Base-by-base conservation (phyloP, 1,140 invertebrate species). In the Conopomorpha cramerella region DNA sequence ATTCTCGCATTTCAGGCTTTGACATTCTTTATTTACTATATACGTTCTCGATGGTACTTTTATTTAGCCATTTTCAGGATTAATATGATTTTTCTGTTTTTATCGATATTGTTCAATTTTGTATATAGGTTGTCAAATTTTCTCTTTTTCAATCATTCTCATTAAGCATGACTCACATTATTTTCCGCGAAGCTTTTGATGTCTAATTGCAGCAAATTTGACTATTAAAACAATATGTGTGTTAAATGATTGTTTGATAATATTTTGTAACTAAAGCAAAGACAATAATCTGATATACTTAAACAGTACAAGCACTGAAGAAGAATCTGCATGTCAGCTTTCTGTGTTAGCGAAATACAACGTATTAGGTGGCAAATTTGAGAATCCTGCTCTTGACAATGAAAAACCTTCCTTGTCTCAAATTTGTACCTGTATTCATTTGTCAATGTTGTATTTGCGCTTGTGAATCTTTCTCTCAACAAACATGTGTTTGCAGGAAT, bases 181-280 rank as follows among this genome's bases (percentile, higher is more conserved):
- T 58, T 61, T 68, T 46, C 51, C 43, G 52, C 55, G 50, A 65
- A 54, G 71, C 68, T 76, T 76, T 73, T 71, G 68, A 62, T 76
- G 71, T 76, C 58, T 70, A 14, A 61, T 60, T n/a, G n/a, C n/a
- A n/a, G n/a, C n/a, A n/a, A n/a, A n/a, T n/a, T n/a, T n/a, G n/a
- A n/a, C n/a, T n/a, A 34, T 34, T 7, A 13, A 34, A 25, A 14
- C 17, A 19, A 33, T 23, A 12, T 34, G 25, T 7, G 32, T 34
- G 32, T 23, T 34, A 14, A 16, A 25, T 3, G 8, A 34, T 14
- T 34, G 25, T 12, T 19, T 19, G 26, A 52, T 49, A 49, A 41
- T 27, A 42, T n/a, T n/a, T n/a, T n/a, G n/a, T n/a, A n/a, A n/a
- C n/a, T n/a, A n/a, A n/a, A n/a, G n/a, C n/a, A 25, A 25, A 7